Base-by-base conservation (phyloP, 2,797 vertebrate species). In the Chloroceryle amazona region DNA sequence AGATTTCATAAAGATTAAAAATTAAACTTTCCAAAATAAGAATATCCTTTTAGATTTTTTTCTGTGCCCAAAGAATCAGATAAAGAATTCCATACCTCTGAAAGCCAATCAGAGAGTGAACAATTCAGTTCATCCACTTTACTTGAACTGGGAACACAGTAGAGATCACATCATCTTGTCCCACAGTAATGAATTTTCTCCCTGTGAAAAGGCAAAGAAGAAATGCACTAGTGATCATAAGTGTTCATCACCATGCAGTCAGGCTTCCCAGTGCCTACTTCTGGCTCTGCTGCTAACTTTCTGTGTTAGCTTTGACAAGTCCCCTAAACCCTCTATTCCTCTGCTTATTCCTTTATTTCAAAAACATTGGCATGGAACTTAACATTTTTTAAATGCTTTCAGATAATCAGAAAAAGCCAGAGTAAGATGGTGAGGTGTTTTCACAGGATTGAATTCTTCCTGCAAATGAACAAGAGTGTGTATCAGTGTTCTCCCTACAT, bases 331-430 rank as follows among this genome's bases (percentile, higher is more conserved):
- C 44, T 91, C 47, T 85, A 9, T 78, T 93, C 37, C 78, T 94
- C 33, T 73, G 19, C 85, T 93, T 82, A 61, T 35, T 88, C 26
- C 63, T 86, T 74, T 86, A 66, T 93, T 94, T 95, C 79, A 93
- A 84, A 92, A 90, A 41, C 42, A 76, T 42, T 86, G 35, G n/a
- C 62, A 68, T 47, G 51, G 41, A 79, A 62, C 25, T 81, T 79
- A 49, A 33, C 35, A 22, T 42, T 91, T 91, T 22, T 13, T 11
- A n/a, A 79, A 58, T 51, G 47, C 29, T 91, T 92, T 66, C 75
- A 79, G 49, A 65, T 72, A 49, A 73, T 70, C 63, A 81, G 68
- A 66, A 89, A 90, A 70, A 80, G 13, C 60, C 78, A 84, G 49
- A 84, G 13, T 80, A 75, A 81, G 65, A 61, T 51, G 62, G 20